Evolutionary conservation across 1,140 invertebrate species (phyloP), one percentile per base, ranked within the genome.

Genomic region (Drosophila truncata): DNA sequence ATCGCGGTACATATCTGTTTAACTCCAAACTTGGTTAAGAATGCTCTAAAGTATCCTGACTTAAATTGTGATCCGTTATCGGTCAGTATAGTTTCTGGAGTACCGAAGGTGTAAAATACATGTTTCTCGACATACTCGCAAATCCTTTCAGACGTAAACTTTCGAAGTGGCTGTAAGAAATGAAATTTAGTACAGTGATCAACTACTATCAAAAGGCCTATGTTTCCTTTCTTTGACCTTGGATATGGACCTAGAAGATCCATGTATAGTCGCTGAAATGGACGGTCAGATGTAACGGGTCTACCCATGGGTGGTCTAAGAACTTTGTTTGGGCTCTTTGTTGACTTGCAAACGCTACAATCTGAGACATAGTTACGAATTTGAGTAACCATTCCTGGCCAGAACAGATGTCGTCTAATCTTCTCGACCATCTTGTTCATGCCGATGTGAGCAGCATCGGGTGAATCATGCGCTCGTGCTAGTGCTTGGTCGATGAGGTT

Each of bases 241-340:
- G 27, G 27, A 27, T 27, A 27, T 4, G 27, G 27, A 27, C 27
- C 27, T 4, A 27, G 27, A 27, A 27, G 27, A 27, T 27, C 27
- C 27, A 27, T 27, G 27, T 27, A 29, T 2, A 29, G 27, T 29
- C 27, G 27, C 27, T 29, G 33, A 41, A 52, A 52, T 10, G 60
- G 23, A 54, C 27, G 7, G 7, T 29, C 27, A 29, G 27, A 65
- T 1, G 39, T 27, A 4, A 33, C 35, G 1, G 52, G 52, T 13
- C 18, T 65, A 1, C 52, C 41, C 31, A 58, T 57, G 0, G 41
- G 41, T 14, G 52, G 41, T 29, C 41, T 33, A 6, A 65, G 23
- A 18, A 76, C 41, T 16, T 29, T 20, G 20, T 52, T 64, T 1
- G 57, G 37, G 16, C 46, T 66, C 62, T 75, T 70, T 4, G 65